Evolutionary conservation across 2,888 invertebrate species (phyloP), one percentile per base, ranked within the genome.

Genomic region (Mimumesa dahlbomi): DNA sequence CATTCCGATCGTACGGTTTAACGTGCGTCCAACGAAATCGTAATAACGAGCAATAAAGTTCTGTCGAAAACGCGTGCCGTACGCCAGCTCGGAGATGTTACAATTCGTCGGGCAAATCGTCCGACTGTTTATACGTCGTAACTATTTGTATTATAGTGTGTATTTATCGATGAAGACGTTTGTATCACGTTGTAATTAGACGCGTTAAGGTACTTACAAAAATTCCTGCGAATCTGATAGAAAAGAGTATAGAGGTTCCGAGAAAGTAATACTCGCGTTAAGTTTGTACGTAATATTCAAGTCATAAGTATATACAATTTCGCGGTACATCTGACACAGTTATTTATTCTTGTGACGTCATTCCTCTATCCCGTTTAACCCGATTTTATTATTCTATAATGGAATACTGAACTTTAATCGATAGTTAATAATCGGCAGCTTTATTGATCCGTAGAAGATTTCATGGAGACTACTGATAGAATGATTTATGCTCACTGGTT

Each of bases 261-360:
- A 64, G 70, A 57, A 58, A 53, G 52, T 69, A 72, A 67, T 73
- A 73, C 56, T 70, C 70, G 71, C 65, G 49, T 79, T 73, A 59
- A 76, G 63, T 74, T 82, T 74, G 29, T 66, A 66, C 31, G 31
- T 71, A 57, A 2, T 14, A 13, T 69, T 14, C 77, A 77, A 77
- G 46, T 68, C 56, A 65, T 59, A 67, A 45, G 46, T 61, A 59
- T 56, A 62, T 40, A 54, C 57, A 40, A 46, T 65, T 67, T 59
- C 19, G 56, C 16, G 25, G 40, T n/a, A 29, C 2, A 0, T 13
- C 13, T 21, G n/a, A n/a, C n/a, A n/a, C n/a, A n/a, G n/a, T n/a
- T n/a, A n/a, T n/a, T n/a, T n/a, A n/a, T n/a, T n/a, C n/a, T n/a
- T n/a, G n/a, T n/a, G n/a, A n/a, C n/a, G n/a, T n/a, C n/a, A n/a